phyloP scores from a whole-genome alignment of 2,113 vertebrate genomes.

The Oostethus manadensis region DNA sequence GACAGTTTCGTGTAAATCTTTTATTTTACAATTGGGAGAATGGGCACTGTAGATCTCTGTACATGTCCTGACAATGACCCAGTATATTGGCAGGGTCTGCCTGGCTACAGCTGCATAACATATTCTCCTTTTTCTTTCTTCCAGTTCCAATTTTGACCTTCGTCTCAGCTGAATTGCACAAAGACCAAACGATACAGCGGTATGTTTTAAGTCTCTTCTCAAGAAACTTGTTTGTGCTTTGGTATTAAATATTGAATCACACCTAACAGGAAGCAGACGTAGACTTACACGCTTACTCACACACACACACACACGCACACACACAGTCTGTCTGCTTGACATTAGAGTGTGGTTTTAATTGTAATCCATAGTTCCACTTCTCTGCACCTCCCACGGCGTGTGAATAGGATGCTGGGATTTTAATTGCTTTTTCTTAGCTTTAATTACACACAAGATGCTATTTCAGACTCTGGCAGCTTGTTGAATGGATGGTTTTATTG shows the following conservation, averaged over 20 bases:
- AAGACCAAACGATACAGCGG: conserved; percentile 32
- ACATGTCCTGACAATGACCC: conserved; percentile 20
- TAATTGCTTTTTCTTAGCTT: conserved; percentile 31
- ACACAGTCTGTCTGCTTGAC: conserved; percentile 10
- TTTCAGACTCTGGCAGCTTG: conserved; percentile 31
- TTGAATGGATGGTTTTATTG: conserved; percentile 52
- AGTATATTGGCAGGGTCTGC: conserved; percentile 20
- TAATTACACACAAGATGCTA: conserved; percentile 46
- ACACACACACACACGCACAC: background rate
- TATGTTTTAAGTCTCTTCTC: conserved; percentile 20
- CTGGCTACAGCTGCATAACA: conserved; percentile 36
- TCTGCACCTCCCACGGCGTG: conserved; percentile 11
- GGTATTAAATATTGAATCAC: conserved; percentile 2
- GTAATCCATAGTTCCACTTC: conserved; percentile 4
- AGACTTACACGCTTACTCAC: conserved; percentile 1
- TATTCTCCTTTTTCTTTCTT: conserved; percentile 41
- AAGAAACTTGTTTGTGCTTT: conserved; percentile 5
- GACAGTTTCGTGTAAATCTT: background rate
- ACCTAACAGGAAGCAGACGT: conserved; percentile 1
- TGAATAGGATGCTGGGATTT: conserved; percentile 33
- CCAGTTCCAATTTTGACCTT: conserved; percentile 27
- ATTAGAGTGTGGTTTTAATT: conserved; percentile 21
- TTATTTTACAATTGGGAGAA: conserved; percentile 14
- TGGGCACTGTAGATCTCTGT: conserved; percentile 15
- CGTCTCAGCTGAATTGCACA: conserved; percentile 15